Conservation (phyloP, 1,140 invertebrate genomes). For the Luehdorfia chinensis region DNA sequence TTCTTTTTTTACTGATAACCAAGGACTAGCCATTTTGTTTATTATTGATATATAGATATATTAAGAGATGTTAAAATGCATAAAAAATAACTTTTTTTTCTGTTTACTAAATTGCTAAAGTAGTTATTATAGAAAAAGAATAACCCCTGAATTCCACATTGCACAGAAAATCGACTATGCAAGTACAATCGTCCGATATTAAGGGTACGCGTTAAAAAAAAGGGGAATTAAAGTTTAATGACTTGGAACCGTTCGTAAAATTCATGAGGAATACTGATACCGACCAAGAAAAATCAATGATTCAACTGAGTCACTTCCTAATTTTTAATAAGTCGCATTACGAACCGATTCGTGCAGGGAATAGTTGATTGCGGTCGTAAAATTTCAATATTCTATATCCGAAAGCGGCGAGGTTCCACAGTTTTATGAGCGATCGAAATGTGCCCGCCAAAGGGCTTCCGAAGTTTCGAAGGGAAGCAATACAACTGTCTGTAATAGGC, state of each 20-base stretch:
- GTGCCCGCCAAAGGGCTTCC: conserved; percentile 60
- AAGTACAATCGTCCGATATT: too few species aligned
- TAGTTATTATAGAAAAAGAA: too few species aligned
- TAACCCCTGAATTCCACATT: too few species aligned
- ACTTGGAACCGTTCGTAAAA: neutral
- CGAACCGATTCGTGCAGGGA: conserved; percentile 26
- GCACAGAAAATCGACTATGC: too few species aligned
- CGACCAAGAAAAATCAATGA: conserved; percentile 10
- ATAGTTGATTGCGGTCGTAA: conserved; percentile 53
- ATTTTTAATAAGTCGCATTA: conserved; percentile 23
- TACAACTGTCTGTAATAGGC: conserved; percentile 73
- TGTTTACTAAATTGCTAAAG: too few species aligned
- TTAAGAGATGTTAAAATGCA: too few species aligned
- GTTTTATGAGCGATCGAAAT: conserved; percentile 61
- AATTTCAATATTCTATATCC: conserved; percentile 60
- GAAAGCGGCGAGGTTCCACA: conserved; percentile 35
- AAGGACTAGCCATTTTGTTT: too few species aligned
- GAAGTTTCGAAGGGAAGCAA: conserved; percentile 74
- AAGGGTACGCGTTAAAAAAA: neutral
- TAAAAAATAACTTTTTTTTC: too few species aligned
- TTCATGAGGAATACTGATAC: conserved; percentile 1
- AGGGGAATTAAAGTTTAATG: neutral
- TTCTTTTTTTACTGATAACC: too few species aligned
- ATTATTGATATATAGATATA: too few species aligned
- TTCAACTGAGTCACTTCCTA: conserved; percentile 7